Conservation (phyloP, 2,113 vertebrate genomes). For the Mastomys coucha region DNA sequence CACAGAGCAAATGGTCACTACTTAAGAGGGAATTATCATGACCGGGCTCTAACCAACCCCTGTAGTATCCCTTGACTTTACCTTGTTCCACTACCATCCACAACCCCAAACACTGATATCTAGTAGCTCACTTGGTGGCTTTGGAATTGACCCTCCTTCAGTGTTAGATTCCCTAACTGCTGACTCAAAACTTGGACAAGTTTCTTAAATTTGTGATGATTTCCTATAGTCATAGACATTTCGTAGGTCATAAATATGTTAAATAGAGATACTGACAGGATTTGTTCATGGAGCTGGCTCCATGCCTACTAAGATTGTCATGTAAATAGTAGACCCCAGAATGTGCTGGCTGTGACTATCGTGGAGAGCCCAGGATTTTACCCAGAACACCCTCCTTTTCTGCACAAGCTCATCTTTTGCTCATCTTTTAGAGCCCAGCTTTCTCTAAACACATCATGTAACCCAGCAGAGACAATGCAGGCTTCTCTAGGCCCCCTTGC, state of each 20-base stretch:
- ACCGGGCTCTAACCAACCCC: neutral
- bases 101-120: neutral
- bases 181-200: neutral
- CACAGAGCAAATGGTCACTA: neutral
- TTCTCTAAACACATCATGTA: neutral
- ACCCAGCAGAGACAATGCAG: neutral
- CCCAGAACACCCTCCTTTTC: neutral
- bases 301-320: neutral
- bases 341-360: neutral
- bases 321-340: neutral
- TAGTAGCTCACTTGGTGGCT: neutral
- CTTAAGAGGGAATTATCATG: neutral
- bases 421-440: neutral
- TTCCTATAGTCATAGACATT: neutral
- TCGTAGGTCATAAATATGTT: neutral
- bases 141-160: neutral
- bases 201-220: neutral
- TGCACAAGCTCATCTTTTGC: neutral
- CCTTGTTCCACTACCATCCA: too few relatives aligned
- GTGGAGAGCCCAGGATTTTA: neutral
- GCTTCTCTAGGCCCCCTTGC: neutral
- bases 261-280: neutral
- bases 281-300: neutral
- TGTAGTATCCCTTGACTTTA: rapidly evolving
- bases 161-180: neutral